Base-by-base conservation (phyloP, 2,797 vertebrate genomes). In the Myotis myotis region DNA sequence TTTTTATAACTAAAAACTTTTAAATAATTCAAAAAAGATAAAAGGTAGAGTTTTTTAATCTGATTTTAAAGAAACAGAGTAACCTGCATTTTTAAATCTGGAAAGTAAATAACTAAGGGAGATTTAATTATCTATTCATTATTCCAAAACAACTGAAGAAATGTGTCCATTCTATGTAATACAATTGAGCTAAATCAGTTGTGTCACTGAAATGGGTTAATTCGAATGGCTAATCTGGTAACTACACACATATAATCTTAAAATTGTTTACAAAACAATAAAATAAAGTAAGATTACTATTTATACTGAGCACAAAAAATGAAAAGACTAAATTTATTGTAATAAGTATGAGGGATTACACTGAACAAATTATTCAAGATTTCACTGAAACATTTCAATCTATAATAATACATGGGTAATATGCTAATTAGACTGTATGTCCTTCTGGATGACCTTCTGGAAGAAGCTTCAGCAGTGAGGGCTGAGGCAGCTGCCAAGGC, bases 11-110 rank as follows among this genome's bases (percentile, higher is more conserved):
- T 81, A 41, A 83, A 5, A 11, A 51, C 22, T 88, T 92, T 76
- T 89, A 87, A 93, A 78, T 91, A 84, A 80, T 87, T 93, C 25
- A 2, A 87, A 93, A 66, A 94, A 66, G 4, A 64, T 7, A 57
- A 47, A 17, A 90, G 19, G 13, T 17, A 76, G 4, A 20, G 4
- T 74, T 80, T 66, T 2, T 49, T 57, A 57, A 80, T 75, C 7
- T 33, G 1, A 87, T 64, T 91, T 95, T 85, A 87, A 89, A 47
- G 44, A 87, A 89, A 90, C 15, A 49, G 28, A 60, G 1, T 64
- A 84, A 51, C 1, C 6, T 71, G 1, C 13, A 79, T 66, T 33
- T 80, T 93, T 89, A 74, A 66, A 80, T 53, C 49, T 71, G 57
- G 38, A 36, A 57, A 92, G 13, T 55, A 60, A 80, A 38, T 20